These are phyloP conservation scores for Poeciliopsis occidentalis DNA, from an alignment of 2,113 vertebrate genomes.

Conservation along the genomic window DNA sequence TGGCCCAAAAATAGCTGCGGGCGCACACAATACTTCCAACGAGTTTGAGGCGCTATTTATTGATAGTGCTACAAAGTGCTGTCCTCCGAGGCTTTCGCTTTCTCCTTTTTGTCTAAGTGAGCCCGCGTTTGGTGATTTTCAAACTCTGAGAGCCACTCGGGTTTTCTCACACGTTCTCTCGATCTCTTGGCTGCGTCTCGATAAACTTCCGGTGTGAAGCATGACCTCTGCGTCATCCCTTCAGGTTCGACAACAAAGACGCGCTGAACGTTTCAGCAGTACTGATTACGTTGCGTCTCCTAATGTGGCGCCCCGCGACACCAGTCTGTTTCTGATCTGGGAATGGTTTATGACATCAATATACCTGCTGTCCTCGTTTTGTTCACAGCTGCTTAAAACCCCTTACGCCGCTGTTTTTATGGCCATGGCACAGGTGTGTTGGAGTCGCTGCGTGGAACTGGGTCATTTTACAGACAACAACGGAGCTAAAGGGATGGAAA, in stretches of 20 bases:
- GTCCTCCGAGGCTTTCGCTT: neutral
- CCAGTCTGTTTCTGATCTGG: constrained; percentile 44
- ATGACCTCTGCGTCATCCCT: neutral
- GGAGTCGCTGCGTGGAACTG: constrained; percentile 21
- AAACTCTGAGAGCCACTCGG: neutral
- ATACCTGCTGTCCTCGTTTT: constrained; percentile 58
- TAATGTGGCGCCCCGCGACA: constrained; percentile 5
- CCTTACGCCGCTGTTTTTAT: constrained; percentile 45
- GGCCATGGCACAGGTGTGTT: constrained; percentile 40
- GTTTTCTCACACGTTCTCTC: neutral
- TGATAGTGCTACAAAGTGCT: constrained; percentile 3
- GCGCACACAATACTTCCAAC: neutral
- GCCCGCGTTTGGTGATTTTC: neutral
- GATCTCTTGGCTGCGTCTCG: constrained; percentile 1
- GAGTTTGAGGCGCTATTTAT: constrained; percentile 2
- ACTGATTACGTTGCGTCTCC: constrained; percentile 4
- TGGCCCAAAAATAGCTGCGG: constrained; percentile 23
- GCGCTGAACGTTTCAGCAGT: constrained; percentile 19
- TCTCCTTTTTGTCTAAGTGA: neutral
- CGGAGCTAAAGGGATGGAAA: constrained; percentile 15
- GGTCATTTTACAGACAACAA: constrained; percentile 35
- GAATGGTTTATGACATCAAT: constrained; percentile 51
- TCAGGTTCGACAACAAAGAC: constrained; percentile 10
- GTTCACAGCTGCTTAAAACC: constrained; percentile 58
- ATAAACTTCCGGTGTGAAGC: neutral